phyloP scores from a whole-genome alignment of 2,113 vertebrate species.

The Thalassoma bifasciatum region DNA sequence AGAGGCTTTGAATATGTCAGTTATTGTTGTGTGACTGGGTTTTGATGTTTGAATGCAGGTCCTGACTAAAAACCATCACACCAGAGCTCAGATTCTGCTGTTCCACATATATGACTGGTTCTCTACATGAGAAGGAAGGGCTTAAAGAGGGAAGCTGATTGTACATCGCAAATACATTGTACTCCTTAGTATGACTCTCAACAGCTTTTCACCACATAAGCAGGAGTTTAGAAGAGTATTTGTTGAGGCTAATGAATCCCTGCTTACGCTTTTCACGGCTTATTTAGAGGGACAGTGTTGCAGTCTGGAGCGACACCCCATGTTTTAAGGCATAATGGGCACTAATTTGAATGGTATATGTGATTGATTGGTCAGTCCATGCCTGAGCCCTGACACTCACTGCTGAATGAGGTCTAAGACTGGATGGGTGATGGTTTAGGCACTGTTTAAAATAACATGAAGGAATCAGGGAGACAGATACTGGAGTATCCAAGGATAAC shows the following conservation, averaged over 20 bases:
- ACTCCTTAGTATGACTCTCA: constrained; percentile 42
- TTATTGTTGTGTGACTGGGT: neutral
- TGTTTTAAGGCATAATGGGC: constrained; percentile 73
- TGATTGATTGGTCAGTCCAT: constrained; percentile 38
- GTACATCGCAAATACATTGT: constrained; percentile 69
- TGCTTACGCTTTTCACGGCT: constrained; percentile 25
- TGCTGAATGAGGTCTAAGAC: constrained; percentile 25
- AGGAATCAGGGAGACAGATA: constrained; percentile 36
- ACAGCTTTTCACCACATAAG: constrained; percentile 60
- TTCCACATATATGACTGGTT: constrained; percentile 29
- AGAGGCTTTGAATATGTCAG: neutral
- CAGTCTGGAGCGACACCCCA: constrained; percentile 20
- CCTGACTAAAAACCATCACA: neutral
- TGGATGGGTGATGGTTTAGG: constrained; percentile 55
- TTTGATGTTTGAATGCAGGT: neutral
- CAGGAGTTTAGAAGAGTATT: constrained; percentile 22
- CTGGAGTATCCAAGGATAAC: constrained; percentile 20
- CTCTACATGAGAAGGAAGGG: neutral
- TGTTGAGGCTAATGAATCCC: constrained; percentile 38
- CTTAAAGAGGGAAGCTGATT: constrained; percentile 58
- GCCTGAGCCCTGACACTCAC: constrained; percentile 12
- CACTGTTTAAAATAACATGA: constrained; percentile 64
- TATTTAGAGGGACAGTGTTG: constrained; percentile 19
- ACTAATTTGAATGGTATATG: constrained; percentile 18
- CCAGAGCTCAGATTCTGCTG: neutral